Evolutionary conservation across 2,113 vertebrate species (phyloP), one percentile per base, ranked within the genome.

Genomic region (Euleptes europaea): DNA sequence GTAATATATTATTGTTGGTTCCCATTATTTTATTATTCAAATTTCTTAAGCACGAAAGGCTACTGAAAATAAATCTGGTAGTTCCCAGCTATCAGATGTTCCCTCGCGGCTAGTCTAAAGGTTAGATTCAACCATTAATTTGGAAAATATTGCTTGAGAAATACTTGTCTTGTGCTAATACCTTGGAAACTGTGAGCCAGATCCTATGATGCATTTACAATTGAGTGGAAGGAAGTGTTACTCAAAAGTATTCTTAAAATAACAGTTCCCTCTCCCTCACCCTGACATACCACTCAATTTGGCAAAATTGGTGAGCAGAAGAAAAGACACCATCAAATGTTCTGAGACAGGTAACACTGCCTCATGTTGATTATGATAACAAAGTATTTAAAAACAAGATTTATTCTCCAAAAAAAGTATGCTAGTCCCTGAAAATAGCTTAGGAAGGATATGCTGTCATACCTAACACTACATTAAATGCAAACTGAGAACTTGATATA

Each of bases 401-500:
- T 97, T 96, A 95, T 92, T 92, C 92, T 92, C 76, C 42, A 94
- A 93, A 94, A 96, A 96, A 92, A 94, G 95, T 92, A 94, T 95
- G 96, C 92, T 83, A 0, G 94, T 96, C 94, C 93, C 96, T 95
- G 96, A 96, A 97, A 97, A 97, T 97, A 96, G 91, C 92, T 91
- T 94, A 95, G 96, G 96, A 97, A 97, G 97, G 97, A 97, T 97
- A 96, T 97, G 96, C 96, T 96, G 97, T 97, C 96, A 97, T 96
- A 96, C 96, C 96, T 96, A 96, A 96, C 96, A 97, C 96, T 96
- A 97, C 96, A 97, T 97, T 97, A 97, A 97, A 97, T 97, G 97
- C 96, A 97, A 97, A 90, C 96, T 95, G 96, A 97, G 96, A 97
- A 97, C 95, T 95, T 94, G 97, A 96, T 97, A 96, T 97, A 97